Evolutionary conservation across 2,797 vertebrate species (phyloP).

Genomic region (Myotis myotis): DNA sequence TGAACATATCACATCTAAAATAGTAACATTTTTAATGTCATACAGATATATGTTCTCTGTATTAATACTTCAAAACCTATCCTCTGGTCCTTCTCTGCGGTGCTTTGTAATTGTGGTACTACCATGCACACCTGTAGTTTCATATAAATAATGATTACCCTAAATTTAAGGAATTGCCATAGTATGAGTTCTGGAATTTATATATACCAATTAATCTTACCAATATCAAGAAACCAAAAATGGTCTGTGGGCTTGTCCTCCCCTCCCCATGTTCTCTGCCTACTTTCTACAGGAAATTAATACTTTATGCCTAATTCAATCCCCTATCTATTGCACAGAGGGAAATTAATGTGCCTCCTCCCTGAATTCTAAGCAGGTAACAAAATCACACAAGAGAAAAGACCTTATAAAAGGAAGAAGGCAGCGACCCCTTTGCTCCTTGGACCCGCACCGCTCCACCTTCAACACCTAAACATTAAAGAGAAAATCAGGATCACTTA

Average conservation of each 20-base stretch:
- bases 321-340: neutral
- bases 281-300: neutral
- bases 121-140: neutral
- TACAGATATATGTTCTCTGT: neutral
- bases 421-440: slow-evolving; percentile 85
- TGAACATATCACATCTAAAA: neutral
- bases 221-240: neutral
- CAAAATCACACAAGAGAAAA: slow-evolving; percentile 59
- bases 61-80: neutral
- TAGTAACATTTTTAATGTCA: neutral
- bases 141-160: neutral
- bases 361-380: neutral
- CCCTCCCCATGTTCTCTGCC: neutral
- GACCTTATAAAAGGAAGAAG: slow-evolving; percentile 89
- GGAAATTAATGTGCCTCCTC: neutral
- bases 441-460: slow-evolving; percentile 87
- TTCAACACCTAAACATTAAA: slow-evolving; percentile 83
- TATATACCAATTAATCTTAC: neutral
- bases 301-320: neutral
- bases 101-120: neutral
- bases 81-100: neutral
- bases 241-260: neutral
- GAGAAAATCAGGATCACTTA: slow-evolving; percentile 38
- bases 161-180: neutral
- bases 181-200: neutral